Percentiles rank a stretch among this genome's conserved stretches.
These are phyloP conservation scores for Sus cebifrons DNA, from an alignment of 2,797 vertebrate genomes.

Conservation along the genomic window DNA sequence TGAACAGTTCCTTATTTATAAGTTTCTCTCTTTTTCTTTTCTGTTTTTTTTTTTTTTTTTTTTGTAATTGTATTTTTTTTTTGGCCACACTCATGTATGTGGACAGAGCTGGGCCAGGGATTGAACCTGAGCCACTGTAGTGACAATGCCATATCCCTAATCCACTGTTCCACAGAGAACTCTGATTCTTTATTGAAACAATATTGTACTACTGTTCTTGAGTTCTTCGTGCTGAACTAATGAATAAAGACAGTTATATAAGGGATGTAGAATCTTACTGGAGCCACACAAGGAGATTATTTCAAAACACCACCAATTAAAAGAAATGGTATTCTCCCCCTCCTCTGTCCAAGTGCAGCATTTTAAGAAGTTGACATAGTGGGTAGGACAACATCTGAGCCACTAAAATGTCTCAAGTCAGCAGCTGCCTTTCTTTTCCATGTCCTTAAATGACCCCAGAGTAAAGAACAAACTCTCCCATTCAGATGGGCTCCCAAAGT, in stretches of 20 bases:
- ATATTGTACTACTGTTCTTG: not conserved
- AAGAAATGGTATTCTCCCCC: not conserved
- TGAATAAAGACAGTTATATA: not conserved
- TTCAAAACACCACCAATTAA: not conserved
- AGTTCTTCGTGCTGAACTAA: not conserved
- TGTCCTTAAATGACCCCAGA: not conserved
- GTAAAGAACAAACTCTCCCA: not conserved
- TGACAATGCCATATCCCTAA: no score
- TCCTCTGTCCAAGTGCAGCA: not conserved
- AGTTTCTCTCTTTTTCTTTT: no score
- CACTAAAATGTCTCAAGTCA: not conserved
- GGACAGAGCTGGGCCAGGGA: no score
- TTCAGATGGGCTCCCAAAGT: not conserved
- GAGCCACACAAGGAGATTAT: not conserved
- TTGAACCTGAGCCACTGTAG: no score
- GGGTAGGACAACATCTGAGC: not conserved
- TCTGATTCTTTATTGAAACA: not conserved
- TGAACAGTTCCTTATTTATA: not conserved
- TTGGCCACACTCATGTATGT: no score
- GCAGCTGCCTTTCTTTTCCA: not conserved
- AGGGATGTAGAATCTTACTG: not conserved
- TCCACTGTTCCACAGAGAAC: no score
- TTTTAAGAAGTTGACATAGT: not conserved
- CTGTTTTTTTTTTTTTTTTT: no score
- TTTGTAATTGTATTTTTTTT: no score